A percentile compares a stretch with the other conserved stretches of the same genome.
Conservation (phyloP, 1,140 invertebrate genomes). For the Drosophila nigrodunni region DNA sequence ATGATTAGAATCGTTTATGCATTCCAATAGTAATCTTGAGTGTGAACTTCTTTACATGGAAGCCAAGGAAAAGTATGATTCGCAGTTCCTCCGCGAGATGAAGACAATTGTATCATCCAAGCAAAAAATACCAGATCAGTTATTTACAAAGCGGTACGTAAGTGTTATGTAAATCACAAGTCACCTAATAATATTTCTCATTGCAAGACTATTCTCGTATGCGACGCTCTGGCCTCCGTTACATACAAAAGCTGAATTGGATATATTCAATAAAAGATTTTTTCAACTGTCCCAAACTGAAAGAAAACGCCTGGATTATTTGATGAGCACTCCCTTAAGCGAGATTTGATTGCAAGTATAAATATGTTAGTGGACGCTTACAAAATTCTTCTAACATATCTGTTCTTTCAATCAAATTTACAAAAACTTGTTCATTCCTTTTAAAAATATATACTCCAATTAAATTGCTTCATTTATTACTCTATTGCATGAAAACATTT, state of each 20-base stretch:
- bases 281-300: slow-evolving; percentile 42
- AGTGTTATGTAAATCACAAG: background rate
- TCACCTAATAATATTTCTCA: background rate
- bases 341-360: slow-evolving; percentile 29
- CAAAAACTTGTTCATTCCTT: slow-evolving; percentile 7
- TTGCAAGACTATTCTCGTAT: slow-evolving; percentile 43
- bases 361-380: background rate
- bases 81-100: slow-evolving; percentile 45
- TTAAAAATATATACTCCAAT: too few relatives aligned
- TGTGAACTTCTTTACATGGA: slow-evolving; percentile 35
- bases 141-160: slow-evolving; percentile 33
- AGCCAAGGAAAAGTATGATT: slow-evolving; percentile 26
- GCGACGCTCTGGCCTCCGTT: slow-evolving; percentile 55
- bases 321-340: slow-evolving; percentile 50
- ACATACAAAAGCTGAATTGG: slow-evolving; percentile 54
- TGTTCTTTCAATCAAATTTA: background rate
- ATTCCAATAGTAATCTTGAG: slow-evolving; percentile 28
- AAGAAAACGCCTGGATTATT: slow-evolving; percentile 40
- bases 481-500: too few relatives aligned
- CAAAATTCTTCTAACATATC: background rate
- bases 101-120: slow-evolving; percentile 7
- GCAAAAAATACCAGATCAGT: slow-evolving; percentile 29
- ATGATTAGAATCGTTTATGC: background rate
- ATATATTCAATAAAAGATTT: slow-evolving; percentile 43
- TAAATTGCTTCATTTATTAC: too few relatives aligned